These are phyloP conservation scores for Brachyhypopomus gauderio DNA, from an alignment of 2,113 vertebrate species.

Conservation along the genomic window DNA sequence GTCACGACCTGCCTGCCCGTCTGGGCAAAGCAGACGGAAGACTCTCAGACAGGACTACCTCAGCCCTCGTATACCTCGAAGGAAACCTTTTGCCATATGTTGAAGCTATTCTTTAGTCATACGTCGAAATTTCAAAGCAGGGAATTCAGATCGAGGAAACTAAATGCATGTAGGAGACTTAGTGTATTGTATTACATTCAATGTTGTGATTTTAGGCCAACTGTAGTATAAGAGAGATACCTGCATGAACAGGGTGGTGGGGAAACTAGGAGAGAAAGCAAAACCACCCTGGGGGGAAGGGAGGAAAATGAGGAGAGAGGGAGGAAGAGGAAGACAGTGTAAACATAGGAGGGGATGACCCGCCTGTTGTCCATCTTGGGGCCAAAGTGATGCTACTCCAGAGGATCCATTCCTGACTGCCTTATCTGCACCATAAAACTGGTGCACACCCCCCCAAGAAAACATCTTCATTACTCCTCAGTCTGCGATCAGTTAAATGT, in stretches of 20 bases:
- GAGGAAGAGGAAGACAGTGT: constrained; percentile 1
- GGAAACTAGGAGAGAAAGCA: not conserved
- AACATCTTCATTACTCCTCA: constrained; percentile 93
- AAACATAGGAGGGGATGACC: constrained; percentile 41
- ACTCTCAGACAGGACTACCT: not conserved
- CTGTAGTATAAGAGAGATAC: too few relatives aligned
- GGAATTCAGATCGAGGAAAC: not conserved
- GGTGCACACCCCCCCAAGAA: constrained; percentile 70
- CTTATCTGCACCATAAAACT: constrained; percentile 68
- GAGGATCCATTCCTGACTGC: constrained; percentile 62
- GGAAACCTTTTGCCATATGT: too few relatives aligned
- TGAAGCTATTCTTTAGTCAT: not conserved
- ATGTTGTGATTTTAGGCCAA: not conserved
- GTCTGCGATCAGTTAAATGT: constrained; percentile 90
- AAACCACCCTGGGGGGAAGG: not conserved
- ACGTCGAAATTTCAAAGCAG: not conserved
- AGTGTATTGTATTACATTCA: not conserved
- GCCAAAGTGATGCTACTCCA: constrained; percentile 64
- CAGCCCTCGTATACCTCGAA: not conserved
- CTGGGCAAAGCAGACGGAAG: not conserved
- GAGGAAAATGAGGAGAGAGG: constrained; percentile 39
- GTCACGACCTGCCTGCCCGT: constrained; percentile 17
- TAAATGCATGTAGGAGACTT: not conserved
- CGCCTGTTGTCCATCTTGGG: constrained; percentile 66
- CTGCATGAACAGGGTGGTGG: too few relatives aligned